phyloP scores from a whole-genome alignment of 2,113 vertebrate species.

The Centropus unirufus region DNA sequence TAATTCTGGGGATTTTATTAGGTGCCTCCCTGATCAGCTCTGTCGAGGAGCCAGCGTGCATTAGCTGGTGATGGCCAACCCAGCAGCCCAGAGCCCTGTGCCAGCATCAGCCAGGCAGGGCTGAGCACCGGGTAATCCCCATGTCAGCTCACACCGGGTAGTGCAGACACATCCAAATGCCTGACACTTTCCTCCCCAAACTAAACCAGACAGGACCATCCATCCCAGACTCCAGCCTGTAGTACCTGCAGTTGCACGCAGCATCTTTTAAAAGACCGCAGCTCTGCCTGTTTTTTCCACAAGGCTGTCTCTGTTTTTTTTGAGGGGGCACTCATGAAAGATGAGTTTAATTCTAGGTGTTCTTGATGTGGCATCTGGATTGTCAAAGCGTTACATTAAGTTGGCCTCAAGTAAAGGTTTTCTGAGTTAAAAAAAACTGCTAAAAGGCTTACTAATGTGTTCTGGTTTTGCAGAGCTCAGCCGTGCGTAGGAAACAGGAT shows the following conservation, averaged over 20 bases:
- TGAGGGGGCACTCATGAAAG: not conserved
- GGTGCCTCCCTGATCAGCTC: not conserved
- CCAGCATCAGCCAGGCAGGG: not conserved
- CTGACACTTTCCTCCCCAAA: not conserved
- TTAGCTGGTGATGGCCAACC: not conserved
- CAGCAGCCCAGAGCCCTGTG: not conserved
- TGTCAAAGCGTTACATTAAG: not conserved
- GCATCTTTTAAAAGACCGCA: rapidly evolving
- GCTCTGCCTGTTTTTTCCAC: not conserved
- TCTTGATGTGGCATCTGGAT: not conserved
- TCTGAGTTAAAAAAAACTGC: not conserved
- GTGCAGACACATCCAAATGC: not conserved
- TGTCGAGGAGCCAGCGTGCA: not conserved
- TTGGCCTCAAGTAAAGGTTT: not conserved
- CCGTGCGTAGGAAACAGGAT: not conserved
- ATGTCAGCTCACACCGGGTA: rapidly evolving
- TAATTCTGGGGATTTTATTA: not conserved
- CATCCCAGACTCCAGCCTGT: not conserved
- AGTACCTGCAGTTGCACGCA: too few species aligned
- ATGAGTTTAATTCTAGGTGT: not conserved
- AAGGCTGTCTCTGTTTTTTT: not conserved
- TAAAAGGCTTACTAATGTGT: not conserved
- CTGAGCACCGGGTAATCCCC: rapidly evolving
- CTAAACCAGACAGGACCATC: not conserved
- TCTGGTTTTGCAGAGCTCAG: not conserved